A percentile compares a stretch with the other conserved stretches of the same genome.
These are phyloP conservation scores for Adoxophyes honmai DNA, from an alignment of 1,140 invertebrate genomes.

Conservation along the genomic window DNA sequence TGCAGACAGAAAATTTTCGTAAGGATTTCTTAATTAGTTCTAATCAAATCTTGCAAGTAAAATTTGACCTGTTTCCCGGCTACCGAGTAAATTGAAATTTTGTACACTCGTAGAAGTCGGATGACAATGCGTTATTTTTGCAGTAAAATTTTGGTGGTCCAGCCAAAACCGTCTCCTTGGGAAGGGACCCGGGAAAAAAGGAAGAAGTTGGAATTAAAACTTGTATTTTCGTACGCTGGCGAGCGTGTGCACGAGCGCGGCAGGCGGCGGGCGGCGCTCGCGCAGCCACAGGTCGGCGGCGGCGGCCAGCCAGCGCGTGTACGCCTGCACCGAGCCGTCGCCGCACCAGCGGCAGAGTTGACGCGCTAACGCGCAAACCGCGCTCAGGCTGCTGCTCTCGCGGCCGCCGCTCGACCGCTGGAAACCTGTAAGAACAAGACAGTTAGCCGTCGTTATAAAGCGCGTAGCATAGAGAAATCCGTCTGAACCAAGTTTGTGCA, in stretches of 20 bases:
- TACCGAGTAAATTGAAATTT: no score
- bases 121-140: no score
- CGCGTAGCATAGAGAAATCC: no score
- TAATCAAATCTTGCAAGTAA: no score
- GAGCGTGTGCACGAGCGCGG: conserved; percentile 55
- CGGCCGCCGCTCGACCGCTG: conserved; percentile 4
- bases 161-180: no score
- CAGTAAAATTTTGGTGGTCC: no score
- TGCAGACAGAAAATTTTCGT: conserved; percentile 80
- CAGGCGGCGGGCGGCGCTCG: conserved; percentile 37
- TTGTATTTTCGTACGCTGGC: conserved; percentile 36
- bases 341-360: conserved; percentile 83
- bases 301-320: conserved; percentile 54
- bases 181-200: neutral
- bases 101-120: no score
- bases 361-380: conserved; percentile 88
- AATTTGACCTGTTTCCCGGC: no score
- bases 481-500: no score
- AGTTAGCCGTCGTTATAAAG: no score
- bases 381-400: conserved; percentile 76
- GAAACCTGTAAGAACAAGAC: neutral
- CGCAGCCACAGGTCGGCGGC: conserved; percentile 46
- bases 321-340: conserved; percentile 50
- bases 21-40: no score
- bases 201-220: no score